These are phyloP conservation scores for Torymus auratus DNA, from an alignment of 2,888 invertebrate genomes.

Conservation along the genomic window DNA sequence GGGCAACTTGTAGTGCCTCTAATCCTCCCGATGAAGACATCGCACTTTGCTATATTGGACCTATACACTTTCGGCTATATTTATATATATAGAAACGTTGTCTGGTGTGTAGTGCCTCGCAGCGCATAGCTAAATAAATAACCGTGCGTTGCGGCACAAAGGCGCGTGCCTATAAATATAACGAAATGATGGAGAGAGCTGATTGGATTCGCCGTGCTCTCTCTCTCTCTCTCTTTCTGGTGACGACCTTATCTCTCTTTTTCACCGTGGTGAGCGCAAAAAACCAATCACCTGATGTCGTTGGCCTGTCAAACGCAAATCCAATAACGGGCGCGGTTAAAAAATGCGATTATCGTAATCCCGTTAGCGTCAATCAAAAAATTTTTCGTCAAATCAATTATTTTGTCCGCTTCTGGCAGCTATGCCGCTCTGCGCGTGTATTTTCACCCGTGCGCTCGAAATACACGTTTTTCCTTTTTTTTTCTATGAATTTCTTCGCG, in stretches of 20 bases:
- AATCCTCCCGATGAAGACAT: no score
- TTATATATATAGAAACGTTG: not conserved
- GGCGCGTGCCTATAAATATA: constrained; percentile 9
- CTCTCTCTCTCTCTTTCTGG: not conserved
- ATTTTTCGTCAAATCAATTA: constrained; percentile 42
- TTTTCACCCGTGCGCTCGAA: no score
- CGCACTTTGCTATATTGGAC: no score
- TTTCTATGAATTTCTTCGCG: no score
- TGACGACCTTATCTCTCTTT: not conserved
- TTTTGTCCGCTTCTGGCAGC: not conserved
- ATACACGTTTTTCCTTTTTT: no score
- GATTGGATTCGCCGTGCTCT: constrained; percentile 18
- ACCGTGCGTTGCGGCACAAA: not conserved
- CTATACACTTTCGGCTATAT: not conserved
- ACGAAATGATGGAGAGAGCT: constrained; percentile 21
- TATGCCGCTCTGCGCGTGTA: no score
- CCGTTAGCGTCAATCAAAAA: constrained; percentile 53
- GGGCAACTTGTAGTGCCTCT: no score
- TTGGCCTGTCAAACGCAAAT: constrained; percentile 45
- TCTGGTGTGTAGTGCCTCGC: no score
- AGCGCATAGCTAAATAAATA: not conserved
- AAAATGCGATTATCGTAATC: constrained; percentile 54
- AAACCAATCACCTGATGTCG: constrained; percentile 45
- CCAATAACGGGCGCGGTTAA: constrained; percentile 46
- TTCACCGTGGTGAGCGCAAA: not conserved